phyloP scores from a whole-genome alignment of 2,888 invertebrate genomes.

The Amiota minor region DNA sequence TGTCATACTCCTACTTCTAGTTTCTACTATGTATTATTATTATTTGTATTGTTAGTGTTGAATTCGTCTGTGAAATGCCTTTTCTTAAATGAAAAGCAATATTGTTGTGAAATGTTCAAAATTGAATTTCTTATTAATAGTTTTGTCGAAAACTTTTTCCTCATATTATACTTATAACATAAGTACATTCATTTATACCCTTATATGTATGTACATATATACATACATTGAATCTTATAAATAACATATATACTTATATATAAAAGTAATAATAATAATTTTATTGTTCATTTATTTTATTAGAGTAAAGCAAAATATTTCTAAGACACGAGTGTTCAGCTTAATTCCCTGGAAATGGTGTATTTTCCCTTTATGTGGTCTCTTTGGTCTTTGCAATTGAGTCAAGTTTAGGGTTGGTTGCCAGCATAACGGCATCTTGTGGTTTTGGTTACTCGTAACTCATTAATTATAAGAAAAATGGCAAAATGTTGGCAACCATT shows the following conservation, averaged over 20 bases:
- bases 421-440: background rate
- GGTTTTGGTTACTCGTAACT: background rate
- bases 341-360: background rate
- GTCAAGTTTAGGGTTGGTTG: no score
- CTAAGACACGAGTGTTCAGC: background rate
- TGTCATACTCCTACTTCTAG: background rate
- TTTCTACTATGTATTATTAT: no score
- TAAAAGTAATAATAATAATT: slow-evolving; percentile 18
- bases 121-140: slow-evolving; percentile 25
- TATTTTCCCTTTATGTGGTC: background rate
- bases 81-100: background rate
- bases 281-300: slow-evolving; percentile 25
- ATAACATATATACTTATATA: no score
- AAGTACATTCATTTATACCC: background rate
- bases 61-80: no score
- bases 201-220: no score
- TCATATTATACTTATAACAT: background rate
- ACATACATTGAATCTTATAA: background rate
- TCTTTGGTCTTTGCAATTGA: background rate
- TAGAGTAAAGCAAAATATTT: background rate
- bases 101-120: slow-evolving; percentile 16
- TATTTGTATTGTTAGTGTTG: no score
- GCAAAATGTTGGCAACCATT: slow-evolving; percentile 26
- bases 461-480: slow-evolving; percentile 29
- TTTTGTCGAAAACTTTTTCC: background rate